Conservation (phyloP, 2,113 vertebrate genomes). For the Malurus alboscapulatus region DNA sequence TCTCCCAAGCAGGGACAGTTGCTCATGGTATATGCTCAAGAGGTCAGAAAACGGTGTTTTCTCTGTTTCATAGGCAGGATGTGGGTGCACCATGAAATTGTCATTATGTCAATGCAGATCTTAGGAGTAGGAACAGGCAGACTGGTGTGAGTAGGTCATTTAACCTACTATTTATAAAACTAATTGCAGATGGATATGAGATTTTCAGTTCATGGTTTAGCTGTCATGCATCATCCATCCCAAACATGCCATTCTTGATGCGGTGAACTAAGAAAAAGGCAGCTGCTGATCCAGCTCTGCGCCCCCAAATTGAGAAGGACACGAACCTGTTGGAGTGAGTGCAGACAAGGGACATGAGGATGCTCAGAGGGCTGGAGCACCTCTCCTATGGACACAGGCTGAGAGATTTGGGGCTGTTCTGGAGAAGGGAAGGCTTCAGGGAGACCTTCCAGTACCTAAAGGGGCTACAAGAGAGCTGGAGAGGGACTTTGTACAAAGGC, state of each 20-base stretch:
- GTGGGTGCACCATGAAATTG: not conserved
- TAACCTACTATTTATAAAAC: not conserved
- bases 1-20: not conserved
- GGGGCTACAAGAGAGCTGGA: not conserved
- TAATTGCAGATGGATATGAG: not conserved
- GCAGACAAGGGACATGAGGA: not conserved
- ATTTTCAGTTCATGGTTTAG: not conserved
- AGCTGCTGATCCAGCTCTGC: not conserved
- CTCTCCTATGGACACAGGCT: not conserved
- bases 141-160: not conserved
- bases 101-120: accelerated
- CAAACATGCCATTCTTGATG: not conserved
- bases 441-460: not conserved
- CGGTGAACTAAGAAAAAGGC: not conserved
- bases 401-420: not conserved
- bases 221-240: not conserved
- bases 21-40: not conserved
- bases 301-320: accelerated
- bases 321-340: not conserved
- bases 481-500: not conserved
- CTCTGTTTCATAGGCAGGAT: not conserved
- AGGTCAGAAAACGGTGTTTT: not conserved
- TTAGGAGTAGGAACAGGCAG: not conserved
- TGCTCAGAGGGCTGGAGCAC: not conserved
- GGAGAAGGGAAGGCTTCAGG: not conserved